phyloP scores from a whole-genome alignment of 2,113 vertebrate species.

The Oxygymnocypris stewartii region DNA sequence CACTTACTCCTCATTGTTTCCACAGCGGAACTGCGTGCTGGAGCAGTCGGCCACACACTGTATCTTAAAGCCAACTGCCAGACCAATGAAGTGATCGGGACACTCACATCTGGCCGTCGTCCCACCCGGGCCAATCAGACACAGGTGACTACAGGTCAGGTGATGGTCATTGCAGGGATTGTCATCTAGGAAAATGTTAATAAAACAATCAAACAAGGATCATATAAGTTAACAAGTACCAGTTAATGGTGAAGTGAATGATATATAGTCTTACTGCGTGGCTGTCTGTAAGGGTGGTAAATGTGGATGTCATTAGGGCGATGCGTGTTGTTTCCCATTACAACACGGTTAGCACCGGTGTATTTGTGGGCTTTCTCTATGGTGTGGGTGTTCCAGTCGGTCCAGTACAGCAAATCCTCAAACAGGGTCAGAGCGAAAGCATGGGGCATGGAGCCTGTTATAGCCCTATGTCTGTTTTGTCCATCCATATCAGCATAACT shows the following conservation, averaged over 20 bases:
- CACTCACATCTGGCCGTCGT: conserved; percentile 88
- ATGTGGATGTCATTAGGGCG: conserved; percentile 94
- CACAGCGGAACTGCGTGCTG: conserved; percentile 95
- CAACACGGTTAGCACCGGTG: conserved; percentile 80
- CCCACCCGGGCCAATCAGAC: conserved; percentile 89
- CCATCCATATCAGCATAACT: conserved; percentile 94
- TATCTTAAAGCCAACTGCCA: conserved; percentile 72
- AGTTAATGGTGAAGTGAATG: background rate
- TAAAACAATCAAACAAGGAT: background rate
- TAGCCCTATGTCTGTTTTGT: conserved; percentile 85
- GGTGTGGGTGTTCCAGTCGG: conserved; percentile 95
- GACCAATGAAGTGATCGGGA: conserved; percentile 88
- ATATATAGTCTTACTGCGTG: conserved; percentile 80
- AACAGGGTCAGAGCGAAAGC: conserved; percentile 92
- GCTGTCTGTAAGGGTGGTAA: conserved; percentile 95
- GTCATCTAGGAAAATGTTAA: conserved; percentile 42
- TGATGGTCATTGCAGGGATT: conserved; percentile 82
- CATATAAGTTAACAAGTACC: conserved; percentile 32
- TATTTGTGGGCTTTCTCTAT: conserved; percentile 97
- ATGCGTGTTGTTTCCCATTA: conserved; percentile 91
- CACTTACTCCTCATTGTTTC: conserved; percentile 87
- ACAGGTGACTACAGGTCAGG: conserved; percentile 98
- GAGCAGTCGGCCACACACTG: conserved; percentile 90
- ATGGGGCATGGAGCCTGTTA: conserved; percentile 86
- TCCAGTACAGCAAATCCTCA: conserved; percentile 95